Conservation (phyloP, 2,113 vertebrate species). For the Pithys albifrons region DNA sequence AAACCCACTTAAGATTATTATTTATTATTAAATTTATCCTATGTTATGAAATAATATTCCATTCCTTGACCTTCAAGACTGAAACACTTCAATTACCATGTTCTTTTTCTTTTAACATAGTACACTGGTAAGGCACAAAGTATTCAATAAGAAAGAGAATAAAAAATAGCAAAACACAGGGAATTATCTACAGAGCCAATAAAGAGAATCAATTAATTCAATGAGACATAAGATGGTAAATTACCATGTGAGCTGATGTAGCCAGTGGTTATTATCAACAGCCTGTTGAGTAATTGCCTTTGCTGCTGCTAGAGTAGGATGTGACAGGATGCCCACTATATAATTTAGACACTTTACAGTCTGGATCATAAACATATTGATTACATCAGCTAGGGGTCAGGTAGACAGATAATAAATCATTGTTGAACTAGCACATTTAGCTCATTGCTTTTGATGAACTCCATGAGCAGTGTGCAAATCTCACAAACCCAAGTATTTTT, state of each 20-base stretch:
- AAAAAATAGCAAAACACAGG: not conserved
- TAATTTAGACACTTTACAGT: not conserved
- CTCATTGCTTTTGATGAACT: not conserved
- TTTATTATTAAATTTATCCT: not conserved
- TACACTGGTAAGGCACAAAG: not conserved
- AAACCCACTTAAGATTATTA: not conserved
- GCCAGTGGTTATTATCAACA: not conserved
- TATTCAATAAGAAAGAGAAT: not conserved
- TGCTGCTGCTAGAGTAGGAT: not conserved
- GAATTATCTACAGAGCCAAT: not conserved
- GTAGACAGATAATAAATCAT: not conserved
- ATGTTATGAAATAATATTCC: not conserved
- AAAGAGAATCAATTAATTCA: constrained; percentile 47
- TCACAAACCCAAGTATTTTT: not conserved
- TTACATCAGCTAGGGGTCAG: not conserved
- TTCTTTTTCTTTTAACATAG: not conserved
- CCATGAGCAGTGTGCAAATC: not conserved
- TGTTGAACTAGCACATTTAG: not conserved
- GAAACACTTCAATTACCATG: not conserved
- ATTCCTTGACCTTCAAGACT: not conserved
- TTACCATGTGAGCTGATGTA: not conserved
- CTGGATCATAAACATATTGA: constrained; percentile 8
- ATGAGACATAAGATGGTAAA: not conserved
- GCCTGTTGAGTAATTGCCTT: not conserved
- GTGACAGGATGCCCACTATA: not conserved